Conservation (phyloP, 2,113 vertebrate genomes). For the Microtus richardsoni region DNA sequence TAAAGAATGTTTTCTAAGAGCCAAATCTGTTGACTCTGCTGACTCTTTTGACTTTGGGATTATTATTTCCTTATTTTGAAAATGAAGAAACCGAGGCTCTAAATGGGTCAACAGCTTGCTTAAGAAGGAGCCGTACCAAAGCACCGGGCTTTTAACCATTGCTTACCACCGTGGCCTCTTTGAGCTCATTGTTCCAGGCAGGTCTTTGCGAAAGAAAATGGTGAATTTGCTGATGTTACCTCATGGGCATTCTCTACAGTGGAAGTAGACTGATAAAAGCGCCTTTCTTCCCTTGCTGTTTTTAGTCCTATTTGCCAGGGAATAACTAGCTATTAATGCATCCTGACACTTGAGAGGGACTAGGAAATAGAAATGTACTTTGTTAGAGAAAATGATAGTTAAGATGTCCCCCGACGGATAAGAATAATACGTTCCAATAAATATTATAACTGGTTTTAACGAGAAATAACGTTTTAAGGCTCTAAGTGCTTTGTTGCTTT, state of each 20-base stretch:
- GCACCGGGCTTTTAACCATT: not conserved
- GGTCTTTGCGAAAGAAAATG: not conserved
- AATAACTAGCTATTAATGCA: not conserved
- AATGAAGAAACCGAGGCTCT: not conserved
- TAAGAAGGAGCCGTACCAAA: not conserved
- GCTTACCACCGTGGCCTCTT: not conserved
- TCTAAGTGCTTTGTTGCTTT: slow-evolving; percentile 20
- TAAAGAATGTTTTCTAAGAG: slow-evolving; percentile 11
- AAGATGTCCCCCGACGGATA: not conserved
- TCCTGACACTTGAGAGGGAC: slow-evolving; percentile 4
- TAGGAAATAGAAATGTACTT: not conserved
- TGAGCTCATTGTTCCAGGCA: not conserved
- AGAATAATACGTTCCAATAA: slow-evolving; percentile 17
- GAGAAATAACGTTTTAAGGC: not conserved
- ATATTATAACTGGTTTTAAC: slow-evolving; percentile 18
- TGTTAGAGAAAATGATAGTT: slow-evolving; percentile 24
- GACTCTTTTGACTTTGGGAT: not conserved
- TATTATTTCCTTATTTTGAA: slow-evolving; percentile 33
- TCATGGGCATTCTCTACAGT: not conserved
- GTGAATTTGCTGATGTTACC: not conserved
- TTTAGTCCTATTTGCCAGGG: not conserved
- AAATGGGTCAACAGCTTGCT: slow-evolving; percentile 1
- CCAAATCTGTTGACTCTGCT: not conserved
- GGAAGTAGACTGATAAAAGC: not conserved
- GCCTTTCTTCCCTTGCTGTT: not conserved